Percentiles rank a stretch among this genome's conserved stretches.
phyloP scores from a whole-genome alignment of 2,797 vertebrate species.

The Halcyon smyrnensis region DNA sequence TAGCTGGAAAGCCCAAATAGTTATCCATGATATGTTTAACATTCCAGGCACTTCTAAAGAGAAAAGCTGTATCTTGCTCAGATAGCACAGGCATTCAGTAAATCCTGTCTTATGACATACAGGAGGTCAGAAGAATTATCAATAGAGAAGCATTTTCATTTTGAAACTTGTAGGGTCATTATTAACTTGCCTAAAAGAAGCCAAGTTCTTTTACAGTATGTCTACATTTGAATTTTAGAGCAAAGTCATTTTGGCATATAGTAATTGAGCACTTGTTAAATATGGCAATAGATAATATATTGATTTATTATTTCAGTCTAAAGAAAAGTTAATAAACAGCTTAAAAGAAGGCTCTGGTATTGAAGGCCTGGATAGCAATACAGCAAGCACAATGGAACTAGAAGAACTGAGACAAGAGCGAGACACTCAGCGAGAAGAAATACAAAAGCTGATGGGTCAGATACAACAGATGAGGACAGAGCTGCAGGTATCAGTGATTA shows the following conservation, averaged over 20 bases:
- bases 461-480: slow-evolving; percentile 90
- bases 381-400: slow-evolving; percentile 85
- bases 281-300: not conserved
- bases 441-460: slow-evolving; percentile 91
- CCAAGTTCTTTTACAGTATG: not conserved
- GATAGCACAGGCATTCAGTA: not conserved
- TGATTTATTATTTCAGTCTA: slow-evolving; percentile 83
- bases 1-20: not conserved
- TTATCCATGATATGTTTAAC: not conserved
- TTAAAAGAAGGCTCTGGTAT: slow-evolving; percentile 96
- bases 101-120: not conserved
- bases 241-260: not conserved
- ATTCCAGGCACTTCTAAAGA: not conserved
- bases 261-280: not conserved
- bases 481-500: slow-evolving; percentile 84
- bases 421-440: slow-evolving; percentile 92
- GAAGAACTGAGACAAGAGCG: slow-evolving; percentile 95
- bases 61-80: not conserved
- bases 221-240: not conserved
- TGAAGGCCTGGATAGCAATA: slow-evolving; percentile 87
- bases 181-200: not conserved
- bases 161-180: not conserved
- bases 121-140: not conserved
- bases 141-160: not conserved
- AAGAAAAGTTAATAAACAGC: slow-evolving; percentile 98